phyloP scores from a whole-genome alignment of 2,797 vertebrate genomes.

The Naso thynnoides region DNA sequence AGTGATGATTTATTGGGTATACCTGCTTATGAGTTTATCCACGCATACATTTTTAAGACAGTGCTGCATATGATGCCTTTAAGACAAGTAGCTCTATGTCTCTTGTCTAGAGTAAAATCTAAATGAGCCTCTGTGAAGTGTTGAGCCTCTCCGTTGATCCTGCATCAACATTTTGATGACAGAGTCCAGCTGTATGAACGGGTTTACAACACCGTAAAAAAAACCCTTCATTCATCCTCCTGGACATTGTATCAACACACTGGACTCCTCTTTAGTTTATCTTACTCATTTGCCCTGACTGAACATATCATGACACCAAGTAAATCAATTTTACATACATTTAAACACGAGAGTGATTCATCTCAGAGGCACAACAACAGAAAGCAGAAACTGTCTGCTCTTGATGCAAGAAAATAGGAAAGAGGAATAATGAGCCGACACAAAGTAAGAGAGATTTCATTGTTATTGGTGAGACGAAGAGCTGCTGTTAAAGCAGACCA shows the following conservation, averaged over 20 bases:
- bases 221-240: constrained; percentile 30
- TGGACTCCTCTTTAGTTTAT: constrained; percentile 22
- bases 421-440: background rate
- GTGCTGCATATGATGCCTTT: background rate
- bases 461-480: background rate
- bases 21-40: too few relatives aligned
- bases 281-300: constrained; percentile 43
- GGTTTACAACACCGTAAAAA: background rate
- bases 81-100: background rate
- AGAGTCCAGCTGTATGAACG: constrained; percentile 7
- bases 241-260: constrained; percentile 34
- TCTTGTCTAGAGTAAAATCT: constrained; percentile 7
- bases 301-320: constrained; percentile 25
- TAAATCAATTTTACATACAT: constrained; percentile 50
- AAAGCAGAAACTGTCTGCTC: constrained; percentile 19
- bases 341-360: constrained; percentile 35
- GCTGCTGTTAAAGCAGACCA: background rate
- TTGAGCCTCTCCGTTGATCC: background rate
- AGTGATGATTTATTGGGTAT: too few relatives aligned
- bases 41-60: too few relatives aligned
- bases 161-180: constrained; percentile 28
- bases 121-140: constrained; percentile 10
- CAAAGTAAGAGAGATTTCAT: background rate
- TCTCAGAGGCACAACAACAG: constrained; percentile 5
- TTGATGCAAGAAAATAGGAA: background rate